Evolutionary conservation across 2,113 vertebrate species (phyloP), one percentile per base, ranked within the genome.

Genomic region (Campylomormyrus tamandua): DNA sequence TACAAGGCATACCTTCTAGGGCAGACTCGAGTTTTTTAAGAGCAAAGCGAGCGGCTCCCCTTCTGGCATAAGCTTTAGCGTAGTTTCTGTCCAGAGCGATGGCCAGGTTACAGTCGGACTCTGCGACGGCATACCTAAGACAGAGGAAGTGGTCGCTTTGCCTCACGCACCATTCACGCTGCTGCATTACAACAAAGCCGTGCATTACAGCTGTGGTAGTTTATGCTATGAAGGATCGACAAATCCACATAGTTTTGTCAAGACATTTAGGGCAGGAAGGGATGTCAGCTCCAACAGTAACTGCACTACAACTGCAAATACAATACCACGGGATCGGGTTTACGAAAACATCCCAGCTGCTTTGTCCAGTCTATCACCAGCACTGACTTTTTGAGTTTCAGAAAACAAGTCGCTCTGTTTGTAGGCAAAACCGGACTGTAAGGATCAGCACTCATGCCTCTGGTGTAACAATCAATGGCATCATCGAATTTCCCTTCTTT

Each of bases 81-180:
- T 98, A 98, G 92, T 93, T 97, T 88, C 95, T 93, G 93, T 98
- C 97, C 92, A 99, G 93, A 74, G 97, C 97, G 80, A 99, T 96
- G 2, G 98, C 97, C 93, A 99, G 95, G 93, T 97, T 98, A 94
- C 98, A 99, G 93, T 99, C 98, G 0, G 98, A 98, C 94, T 99
- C 98, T 0, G 98, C 97, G 91, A 99, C 97, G 48, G 96, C 96
- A 92, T 94, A 99, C 89, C 98, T 99, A 89, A 90, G 1, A 0
- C 90, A 91, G 90, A 83, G 2, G 52, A 90, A 1, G 27, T 48
- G 88, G 5, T 24, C 5, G 27, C 50, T 53, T 19, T 39, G 48
- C 50, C 49, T 35, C 27, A 31, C 7, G 3, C 49, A n/a, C 39
- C 31, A 0, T 66, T 21, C 17, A 62, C 3, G 9, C 45, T 42